phyloP scores from a whole-genome alignment of 2,888 invertebrate genomes.

The Sarcophaga carnaria region DNA sequence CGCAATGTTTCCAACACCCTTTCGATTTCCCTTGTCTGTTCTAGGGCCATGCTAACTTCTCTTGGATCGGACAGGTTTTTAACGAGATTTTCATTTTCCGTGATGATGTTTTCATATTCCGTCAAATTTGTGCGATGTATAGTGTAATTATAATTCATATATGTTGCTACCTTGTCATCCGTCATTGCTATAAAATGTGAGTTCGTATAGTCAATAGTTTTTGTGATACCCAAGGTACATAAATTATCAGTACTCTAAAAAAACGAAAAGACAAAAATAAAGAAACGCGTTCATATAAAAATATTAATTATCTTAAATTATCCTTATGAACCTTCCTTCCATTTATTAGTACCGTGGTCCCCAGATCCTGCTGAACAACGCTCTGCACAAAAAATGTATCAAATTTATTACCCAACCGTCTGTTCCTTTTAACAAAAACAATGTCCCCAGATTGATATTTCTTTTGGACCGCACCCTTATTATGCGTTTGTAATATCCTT shows the following conservation, averaged over 20 bases:
- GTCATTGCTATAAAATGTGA: background rate
- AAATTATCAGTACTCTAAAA: background rate
- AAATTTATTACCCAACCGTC: slow-evolving; percentile 3
- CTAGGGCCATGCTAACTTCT: background rate
- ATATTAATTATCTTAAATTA: background rate
- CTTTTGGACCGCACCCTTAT: background rate
- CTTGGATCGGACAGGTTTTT: background rate
- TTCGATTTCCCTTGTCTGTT: slow-evolving; percentile 1
- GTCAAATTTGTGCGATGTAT: slow-evolving; percentile 13
- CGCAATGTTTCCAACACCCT: background rate
- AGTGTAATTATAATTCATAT: background rate
- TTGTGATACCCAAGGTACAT: background rate
- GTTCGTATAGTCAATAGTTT: background rate
- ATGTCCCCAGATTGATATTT: slow-evolving; percentile 28
- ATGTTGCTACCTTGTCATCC: no score
- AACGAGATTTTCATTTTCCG: background rate
- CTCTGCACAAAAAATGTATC: slow-evolving; percentile 7
- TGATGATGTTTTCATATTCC: slow-evolving; percentile 1
- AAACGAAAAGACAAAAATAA: background rate
- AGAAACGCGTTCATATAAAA: no score
- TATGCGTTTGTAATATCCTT: no score
- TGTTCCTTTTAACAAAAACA: slow-evolving; percentile 31
- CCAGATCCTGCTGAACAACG: background rate
- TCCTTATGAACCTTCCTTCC: background rate
- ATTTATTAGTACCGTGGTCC: background rate